These are phyloP conservation scores for Carassius carassius DNA, from an alignment of 2,113 vertebrate genomes.

Conservation along the genomic window DNA sequence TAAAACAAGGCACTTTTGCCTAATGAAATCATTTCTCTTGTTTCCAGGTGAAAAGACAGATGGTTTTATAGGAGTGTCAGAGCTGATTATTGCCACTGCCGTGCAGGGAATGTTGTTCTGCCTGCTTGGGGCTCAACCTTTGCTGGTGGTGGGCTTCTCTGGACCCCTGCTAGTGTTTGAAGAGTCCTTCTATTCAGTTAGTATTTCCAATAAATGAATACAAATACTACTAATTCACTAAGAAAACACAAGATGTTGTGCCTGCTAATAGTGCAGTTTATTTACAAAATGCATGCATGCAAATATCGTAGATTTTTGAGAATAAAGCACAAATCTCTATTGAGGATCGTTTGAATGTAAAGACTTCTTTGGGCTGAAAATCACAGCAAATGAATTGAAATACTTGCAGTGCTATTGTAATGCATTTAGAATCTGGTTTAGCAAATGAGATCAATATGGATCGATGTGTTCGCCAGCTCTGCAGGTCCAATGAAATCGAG, in stretches of 20 bases:
- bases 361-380: not conserved
- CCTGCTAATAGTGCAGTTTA: not conserved
- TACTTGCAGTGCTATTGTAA: not conserved
- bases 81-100: constrained; percentile 91
- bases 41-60: constrained; percentile 89
- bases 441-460: not conserved
- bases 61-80: constrained; percentile 92
- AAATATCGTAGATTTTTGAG: not conserved
- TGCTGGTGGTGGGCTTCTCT: constrained; percentile 92
- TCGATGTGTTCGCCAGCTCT: constrained; percentile 80
- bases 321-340: not conserved
- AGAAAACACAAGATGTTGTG: not conserved
- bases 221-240: not conserved
- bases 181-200: constrained; percentile 91
- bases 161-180: constrained; percentile 94
- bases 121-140: constrained; percentile 89
- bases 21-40: not conserved
- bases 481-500: constrained; percentile 82
- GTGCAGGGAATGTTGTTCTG: constrained; percentile 91
- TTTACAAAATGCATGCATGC: not conserved
- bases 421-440: not conserved
- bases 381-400: not conserved
- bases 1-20: not conserved
- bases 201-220: constrained; percentile 47
- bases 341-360: not conserved